Base-by-base conservation (phyloP, 2,888 invertebrate species). In the Schrankia costaestrigalis region DNA sequence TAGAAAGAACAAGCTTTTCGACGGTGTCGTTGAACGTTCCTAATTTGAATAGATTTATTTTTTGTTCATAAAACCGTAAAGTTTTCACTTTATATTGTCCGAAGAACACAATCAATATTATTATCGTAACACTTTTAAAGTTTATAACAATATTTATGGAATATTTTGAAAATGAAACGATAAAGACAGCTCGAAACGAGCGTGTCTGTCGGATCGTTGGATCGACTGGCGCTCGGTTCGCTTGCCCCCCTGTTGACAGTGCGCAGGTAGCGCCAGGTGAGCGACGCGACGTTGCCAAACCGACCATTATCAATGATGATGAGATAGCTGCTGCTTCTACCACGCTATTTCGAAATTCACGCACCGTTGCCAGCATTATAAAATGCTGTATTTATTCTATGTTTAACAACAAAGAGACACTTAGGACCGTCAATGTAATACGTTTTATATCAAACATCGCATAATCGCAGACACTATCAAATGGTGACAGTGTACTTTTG, bases 261-360 rank as follows among this genome's bases (percentile, higher is more conserved):
- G 84, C 84, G 83, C 85, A 85, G 84, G 85, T 83, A 84, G 73
- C 75, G 82, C 84, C 84, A 85, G 84, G 84, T 83, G 81, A 81
- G 80, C 72, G 71, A 72, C 44, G 86, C 86, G 84, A 76, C 83
- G 86, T 87, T 87, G 86, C 86, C 87, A 83, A 73, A 83, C 83
- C 83, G 81, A 63, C 65, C 76, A 82, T 77, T 85, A 87, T 84
- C 85, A 86, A 78, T 81, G 82, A 79, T 80, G 78, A 84, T 78
- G 82, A 79, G 84, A 83, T 82, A 83, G 79, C 71, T 71, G 69
- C 61, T 61, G 67, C 67, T 61, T 57, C 54, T 65, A 74, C 74
- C 63, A 68, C 60, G 58, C 61, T 64, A 63, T 68, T 76, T 71
- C 64, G 55, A 65, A 74, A 74, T 78, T 74, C 66, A 75, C 72